Evolutionary conservation across 2,888 invertebrate species (phyloP).

Genomic region (Trisateles emortualis): DNA sequence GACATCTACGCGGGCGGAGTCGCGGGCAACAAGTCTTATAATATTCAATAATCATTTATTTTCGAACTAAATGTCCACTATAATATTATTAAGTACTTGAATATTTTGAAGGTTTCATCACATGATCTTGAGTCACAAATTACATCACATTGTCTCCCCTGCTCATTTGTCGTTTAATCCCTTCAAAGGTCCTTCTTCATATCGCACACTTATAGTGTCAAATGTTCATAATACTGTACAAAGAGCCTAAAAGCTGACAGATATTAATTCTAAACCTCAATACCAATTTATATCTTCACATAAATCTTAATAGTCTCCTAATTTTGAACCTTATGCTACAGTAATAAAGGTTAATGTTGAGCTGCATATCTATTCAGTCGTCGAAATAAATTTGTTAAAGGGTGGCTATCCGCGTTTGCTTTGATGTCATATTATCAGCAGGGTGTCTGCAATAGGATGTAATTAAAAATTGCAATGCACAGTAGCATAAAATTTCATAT

Average conservation of each 20-base stretch:
- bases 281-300: constrained; percentile 31
- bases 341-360: not conserved
- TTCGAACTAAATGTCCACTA: too few species aligned
- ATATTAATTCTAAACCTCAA: constrained; percentile 74
- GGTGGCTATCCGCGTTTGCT: constrained; percentile 60
- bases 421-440: constrained; percentile 72
- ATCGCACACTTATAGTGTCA: constrained; percentile 77
- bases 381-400: constrained; percentile 25
- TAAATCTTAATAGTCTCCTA: not conserved
- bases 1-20: too few species aligned
- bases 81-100: too few species aligned
- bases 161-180: constrained; percentile 56
- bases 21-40: too few species aligned
- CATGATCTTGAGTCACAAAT: constrained; percentile 19
- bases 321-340: not conserved
- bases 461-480: constrained; percentile 61
- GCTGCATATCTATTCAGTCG: not conserved
- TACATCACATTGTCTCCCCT: constrained; percentile 21
- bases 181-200: constrained; percentile 66
- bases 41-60: too few species aligned
- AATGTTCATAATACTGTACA: constrained; percentile 64
- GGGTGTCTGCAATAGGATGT: constrained; percentile 64
- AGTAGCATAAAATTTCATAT: constrained; percentile 8
- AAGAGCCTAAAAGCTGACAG: constrained; percentile 68
- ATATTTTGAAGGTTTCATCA: too few species aligned